Base-by-base conservation (phyloP, 2,113 vertebrate species). In the Miniopterus natalensis region DNA sequence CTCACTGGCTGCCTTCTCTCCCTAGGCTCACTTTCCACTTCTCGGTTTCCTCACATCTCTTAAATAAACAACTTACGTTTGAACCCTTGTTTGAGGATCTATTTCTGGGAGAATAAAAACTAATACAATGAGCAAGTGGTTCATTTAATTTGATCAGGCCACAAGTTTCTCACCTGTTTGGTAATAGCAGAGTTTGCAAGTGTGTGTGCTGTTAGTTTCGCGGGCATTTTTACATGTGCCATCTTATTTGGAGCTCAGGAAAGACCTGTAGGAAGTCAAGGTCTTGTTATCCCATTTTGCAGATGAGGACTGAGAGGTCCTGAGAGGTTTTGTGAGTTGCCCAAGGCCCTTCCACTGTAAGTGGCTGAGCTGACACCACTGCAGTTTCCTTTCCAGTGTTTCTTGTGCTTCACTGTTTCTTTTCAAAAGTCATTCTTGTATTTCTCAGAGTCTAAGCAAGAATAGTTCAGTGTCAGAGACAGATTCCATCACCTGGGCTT, bases 371-470 rank as follows among this genome's bases (percentile, higher is more conserved):
- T 79, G 57, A 79, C 21, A 61, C n/a, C 14, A 42, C 8, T 40
- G 10, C 49, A 70, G 13, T 25, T 45, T 96, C 27, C 6, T 92
- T 86, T n/a, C 29, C 20, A 55, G 47, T 74, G 42, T 74, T 51
- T 31, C 74, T 77, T 83, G 21, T 49, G 47, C 20, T 86, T 49
- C 8, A 18, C 23, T 49, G 5, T 42, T 89, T 63, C 27, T 55
- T 93, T 84, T 23, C 2, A n/a, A 40, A 59, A 66, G 14, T 93
- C 68, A 61, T 61, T 57, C 25, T 77, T 68, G 10, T 57, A 55
- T 94, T 87, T 70, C 47, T 79, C 23, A 86, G 77, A 74, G 40
- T 66, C n/a, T 5, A 61, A 53, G 57, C 45, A 95, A 78, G 15
- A 90, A n/a, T 1, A 80, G 5, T 25, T 88, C 18, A 57, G 14